Evolutionary conservation across 2,888 invertebrate species (phyloP), one percentile per base, ranked within the genome.

Genomic region (Lamproptera curius): DNA sequence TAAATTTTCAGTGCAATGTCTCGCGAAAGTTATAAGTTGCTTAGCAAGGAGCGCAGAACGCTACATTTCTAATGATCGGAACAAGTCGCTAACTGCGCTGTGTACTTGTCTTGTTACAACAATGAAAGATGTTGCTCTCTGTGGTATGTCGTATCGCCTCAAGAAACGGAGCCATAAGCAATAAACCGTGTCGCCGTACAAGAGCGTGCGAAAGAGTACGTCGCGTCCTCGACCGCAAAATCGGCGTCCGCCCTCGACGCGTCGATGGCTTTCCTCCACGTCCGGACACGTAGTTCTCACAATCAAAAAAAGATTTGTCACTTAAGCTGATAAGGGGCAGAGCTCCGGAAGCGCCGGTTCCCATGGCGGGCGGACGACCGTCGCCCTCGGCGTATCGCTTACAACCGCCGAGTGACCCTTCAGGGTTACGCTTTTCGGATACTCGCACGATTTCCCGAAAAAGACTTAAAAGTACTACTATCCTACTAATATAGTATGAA

Each of bases 281-380:
- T 49, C 65, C 70, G 71, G 69, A 62, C 56, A 60, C 65, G 62
- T 65, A 67, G 74, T 81, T 81, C 83, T 72, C 80, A 83, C 76
- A 84, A 84, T 86, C 84, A 84, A 86, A 86, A 85, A 84, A 86
- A 83, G 84, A 86, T 86, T 86, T 85, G 85, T 84, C 84, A 79
- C 81, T 75, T 73, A 63, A 64, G 64, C 57, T 57, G 60, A 53
- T 59, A 56, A 59, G 67, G 55, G 55, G 60, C 61, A 56, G 61
- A n/a, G 61, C 56, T 65, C 72, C 79, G 82, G 83, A 81, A 79
- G 76, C 61, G 58, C 64, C 51, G 62, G 73, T 77, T 82, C 82
- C 79, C 82, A 79, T 75, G 67, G 69, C 67, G 70, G 76, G 70
- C 73, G 64, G 80, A 74, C 75, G 73, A 81, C 76, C 76, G 78